Evolutionary conservation across 2,113 vertebrate species (phyloP).

Genomic region (Fulmarus glacialis): DNA sequence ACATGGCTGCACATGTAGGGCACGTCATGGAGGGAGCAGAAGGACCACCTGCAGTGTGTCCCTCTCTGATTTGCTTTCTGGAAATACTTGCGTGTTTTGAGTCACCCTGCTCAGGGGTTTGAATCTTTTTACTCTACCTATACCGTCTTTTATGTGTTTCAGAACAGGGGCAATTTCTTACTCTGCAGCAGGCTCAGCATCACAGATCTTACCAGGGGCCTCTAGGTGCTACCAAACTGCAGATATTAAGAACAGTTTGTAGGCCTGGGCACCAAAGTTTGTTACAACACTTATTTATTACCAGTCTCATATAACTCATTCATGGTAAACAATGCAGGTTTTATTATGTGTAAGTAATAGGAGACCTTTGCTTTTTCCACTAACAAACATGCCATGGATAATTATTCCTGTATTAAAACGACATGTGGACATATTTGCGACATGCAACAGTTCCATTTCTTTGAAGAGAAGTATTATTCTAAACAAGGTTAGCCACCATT

Average conservation of each 20-base stretch:
- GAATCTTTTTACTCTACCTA: not conserved
- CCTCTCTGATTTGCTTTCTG: not conserved
- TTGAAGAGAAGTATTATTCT: constrained; percentile 59
- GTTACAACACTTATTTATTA: constrained; percentile 61
- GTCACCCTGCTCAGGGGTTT: not conserved
- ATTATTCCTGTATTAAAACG: constrained; percentile 64
- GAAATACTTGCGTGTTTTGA: not conserved
- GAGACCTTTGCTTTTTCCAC: constrained; percentile 58
- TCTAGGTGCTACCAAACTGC: constrained; percentile 43
- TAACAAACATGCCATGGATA: constrained; percentile 64
- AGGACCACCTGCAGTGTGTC: not conserved
- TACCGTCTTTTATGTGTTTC: not conserved
- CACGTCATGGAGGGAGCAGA: not conserved
- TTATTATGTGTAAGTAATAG: constrained; percentile 49
- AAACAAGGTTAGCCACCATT: constrained; percentile 59
- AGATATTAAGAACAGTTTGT: constrained; percentile 32
- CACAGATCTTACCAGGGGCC: not conserved
- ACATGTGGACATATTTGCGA: constrained; percentile 60
- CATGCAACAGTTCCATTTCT: constrained; percentile 55
- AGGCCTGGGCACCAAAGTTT: constrained; percentile 32
- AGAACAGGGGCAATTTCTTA: not conserved
- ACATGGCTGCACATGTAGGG: not conserved
- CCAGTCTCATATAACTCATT: constrained; percentile 45
- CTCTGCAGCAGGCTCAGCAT: not conserved
- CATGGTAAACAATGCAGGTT: constrained; percentile 35